Evolutionary conservation across 1,140 invertebrate genomes (phyloP).

Genomic region (Varroa destructor): DNA sequence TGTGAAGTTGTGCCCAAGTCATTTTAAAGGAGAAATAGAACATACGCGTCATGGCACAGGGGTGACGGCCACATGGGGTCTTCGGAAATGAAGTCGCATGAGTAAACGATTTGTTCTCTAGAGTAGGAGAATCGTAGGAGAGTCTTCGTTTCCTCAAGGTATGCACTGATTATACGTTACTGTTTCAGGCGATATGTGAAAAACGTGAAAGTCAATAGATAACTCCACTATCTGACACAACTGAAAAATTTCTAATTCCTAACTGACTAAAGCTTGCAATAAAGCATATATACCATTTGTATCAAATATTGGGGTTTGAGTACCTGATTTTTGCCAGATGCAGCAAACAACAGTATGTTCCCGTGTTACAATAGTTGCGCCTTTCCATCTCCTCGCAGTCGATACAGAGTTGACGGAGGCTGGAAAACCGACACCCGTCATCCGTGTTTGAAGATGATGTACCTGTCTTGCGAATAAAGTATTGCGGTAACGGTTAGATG

Average conservation of each 20-base stretch:
- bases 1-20: no score
- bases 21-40: no score
- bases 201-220: no score
- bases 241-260: no score
- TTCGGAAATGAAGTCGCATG: slow-evolving; percentile 19
- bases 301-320: no score
- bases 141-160: slow-evolving; percentile 15
- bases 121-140: slow-evolving; percentile 11
- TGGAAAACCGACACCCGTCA: not conserved
- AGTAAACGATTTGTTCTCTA: not conserved
- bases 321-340: no score
- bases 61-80: not conserved
- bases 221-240: no score
- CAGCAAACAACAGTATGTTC: not conserved
- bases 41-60: not conserved
- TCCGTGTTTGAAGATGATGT: slow-evolving; percentile 7
- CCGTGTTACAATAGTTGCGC: not conserved
- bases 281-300: no score
- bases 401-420: not conserved
- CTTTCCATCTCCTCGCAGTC: slow-evolving; percentile 19
- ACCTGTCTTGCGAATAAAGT: not conserved
- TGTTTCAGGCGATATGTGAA: not conserved
- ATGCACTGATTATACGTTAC: slow-evolving; percentile 16
- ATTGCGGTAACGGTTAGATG: not conserved
- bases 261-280: no score